Conservation (phyloP, 2,797 vertebrate species). For the Jordanella pulchra region DNA sequence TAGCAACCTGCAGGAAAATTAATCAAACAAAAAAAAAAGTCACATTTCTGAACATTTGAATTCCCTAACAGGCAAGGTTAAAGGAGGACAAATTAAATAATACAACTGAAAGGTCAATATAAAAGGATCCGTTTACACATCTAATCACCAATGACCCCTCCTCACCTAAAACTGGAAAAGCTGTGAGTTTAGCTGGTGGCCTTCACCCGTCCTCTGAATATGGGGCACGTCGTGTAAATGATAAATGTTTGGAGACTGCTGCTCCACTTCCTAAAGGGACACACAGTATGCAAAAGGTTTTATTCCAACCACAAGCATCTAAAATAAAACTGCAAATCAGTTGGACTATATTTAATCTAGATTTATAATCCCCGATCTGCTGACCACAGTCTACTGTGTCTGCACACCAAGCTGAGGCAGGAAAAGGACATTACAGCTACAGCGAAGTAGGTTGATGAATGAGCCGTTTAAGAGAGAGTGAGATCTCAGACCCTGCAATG, state of each 20-base stretch:
- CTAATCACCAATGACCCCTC: constrained; percentile 22
- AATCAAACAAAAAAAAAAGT: neutral
- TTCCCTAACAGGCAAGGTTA: neutral
- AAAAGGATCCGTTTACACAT: neutral
- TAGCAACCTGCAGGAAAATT: too few species aligned
- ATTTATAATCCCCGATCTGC: constrained; percentile 37
- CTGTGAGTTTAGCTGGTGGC: constrained; percentile 39
- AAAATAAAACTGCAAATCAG: constrained; percentile 17
- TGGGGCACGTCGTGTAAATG: constrained; percentile 76
- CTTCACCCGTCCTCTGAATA: constrained; percentile 59
- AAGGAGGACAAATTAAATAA: neutral
- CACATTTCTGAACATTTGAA: too few species aligned
- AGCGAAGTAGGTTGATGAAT: constrained; percentile 10
- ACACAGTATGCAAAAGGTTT: constrained; percentile 55
- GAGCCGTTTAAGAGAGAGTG: constrained; percentile 27
- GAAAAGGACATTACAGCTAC: constrained; percentile 10
- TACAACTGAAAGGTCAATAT: neutral
- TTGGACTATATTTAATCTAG: constrained; percentile 40
- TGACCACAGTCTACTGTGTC: constrained; percentile 38
- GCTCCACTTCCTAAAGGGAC: constrained; percentile 61
- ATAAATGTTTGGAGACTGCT: constrained; percentile 73
- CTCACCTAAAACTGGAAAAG: constrained; percentile 17
- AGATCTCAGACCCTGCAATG: constrained; percentile 27
- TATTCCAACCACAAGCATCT: constrained; percentile 38
- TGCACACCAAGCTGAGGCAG: constrained; percentile 9